A percentile compares a stretch with the other conserved stretches of the same genome.
Conservation (phyloP, 2,113 vertebrate genomes). For the Mugil cephalus region DNA sequence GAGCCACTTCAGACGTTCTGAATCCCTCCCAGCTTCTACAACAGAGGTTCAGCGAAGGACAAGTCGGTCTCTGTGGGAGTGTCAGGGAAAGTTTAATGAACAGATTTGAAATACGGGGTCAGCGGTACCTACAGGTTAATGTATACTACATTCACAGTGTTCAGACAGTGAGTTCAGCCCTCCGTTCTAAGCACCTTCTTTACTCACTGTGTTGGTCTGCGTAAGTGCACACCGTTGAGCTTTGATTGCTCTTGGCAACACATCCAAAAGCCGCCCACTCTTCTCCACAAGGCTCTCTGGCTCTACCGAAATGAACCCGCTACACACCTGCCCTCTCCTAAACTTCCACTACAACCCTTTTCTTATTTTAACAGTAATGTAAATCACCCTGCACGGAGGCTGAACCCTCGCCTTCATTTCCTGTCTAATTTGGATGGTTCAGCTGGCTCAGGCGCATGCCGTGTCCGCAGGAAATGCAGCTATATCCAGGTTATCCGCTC, state of each 20-base stretch:
- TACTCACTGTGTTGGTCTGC: conserved; percentile 2
- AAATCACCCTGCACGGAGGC: neutral
- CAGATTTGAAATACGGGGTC: no score
- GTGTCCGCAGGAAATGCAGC: conserved; percentile 3
- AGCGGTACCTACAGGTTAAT: conserved; percentile 4
- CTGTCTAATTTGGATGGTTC: neutral
- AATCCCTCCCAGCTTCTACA: neutral
- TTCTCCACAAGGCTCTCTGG: conserved; percentile 8
- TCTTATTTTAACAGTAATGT: neutral
- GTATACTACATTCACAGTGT: neutral
- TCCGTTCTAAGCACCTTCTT: neutral
- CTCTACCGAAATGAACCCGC: conserved; percentile 9
- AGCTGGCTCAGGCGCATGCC: neutral
- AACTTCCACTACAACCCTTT: neutral
- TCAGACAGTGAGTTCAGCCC: conserved; percentile 23
- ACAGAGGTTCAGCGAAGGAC: neutral
- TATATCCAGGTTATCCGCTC: neutral
- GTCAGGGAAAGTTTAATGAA: neutral
- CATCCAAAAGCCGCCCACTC: conserved; percentile 36
- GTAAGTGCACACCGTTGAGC: neutral
- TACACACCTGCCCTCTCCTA: conserved; percentile 11
- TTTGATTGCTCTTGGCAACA: conserved; percentile 34
- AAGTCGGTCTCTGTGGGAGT: neutral
- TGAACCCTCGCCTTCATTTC: neutral
- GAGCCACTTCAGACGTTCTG: neutral